phyloP scores from a whole-genome alignment of 2,888 invertebrate genomes.

The Parasteatoda lunata region DNA sequence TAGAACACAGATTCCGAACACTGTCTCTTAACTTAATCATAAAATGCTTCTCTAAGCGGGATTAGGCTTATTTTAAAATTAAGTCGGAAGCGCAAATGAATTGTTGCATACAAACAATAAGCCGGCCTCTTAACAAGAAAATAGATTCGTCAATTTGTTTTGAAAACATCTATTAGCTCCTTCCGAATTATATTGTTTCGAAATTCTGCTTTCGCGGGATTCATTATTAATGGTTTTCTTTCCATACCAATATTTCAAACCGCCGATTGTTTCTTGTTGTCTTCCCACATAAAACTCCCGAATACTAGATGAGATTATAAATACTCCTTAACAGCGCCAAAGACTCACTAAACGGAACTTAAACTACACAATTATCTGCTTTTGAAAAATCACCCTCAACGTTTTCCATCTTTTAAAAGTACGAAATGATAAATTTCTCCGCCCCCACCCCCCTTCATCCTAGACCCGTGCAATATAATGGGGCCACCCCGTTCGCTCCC shows the following conservation, averaged over 20 bases:
- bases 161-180: neutral
- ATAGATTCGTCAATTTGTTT: slow-evolving; percentile 1
- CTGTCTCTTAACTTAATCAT: no score
- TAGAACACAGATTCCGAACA: no score
- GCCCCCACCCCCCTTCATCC: slow-evolving; percentile 31
- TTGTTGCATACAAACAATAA: no score
- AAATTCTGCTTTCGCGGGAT: neutral
- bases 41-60: no score
- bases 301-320: neutral
- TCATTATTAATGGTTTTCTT: neutral
- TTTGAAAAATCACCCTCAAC: slow-evolving; percentile 42
- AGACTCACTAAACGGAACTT: neutral
- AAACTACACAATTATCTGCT: neutral
- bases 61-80: no score
- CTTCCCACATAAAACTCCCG: neutral
- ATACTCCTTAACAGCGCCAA: neutral
- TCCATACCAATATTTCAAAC: neutral
- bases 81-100: no score
- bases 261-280: neutral
- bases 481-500: neutral
- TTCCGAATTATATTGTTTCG: neutral
- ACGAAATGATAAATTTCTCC: slow-evolving; percentile 58
- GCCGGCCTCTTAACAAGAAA: neutral
- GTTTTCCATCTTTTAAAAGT: slow-evolving; percentile 46
- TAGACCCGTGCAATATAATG: slow-evolving; percentile 3